Percentiles rank a stretch among this genome's conserved stretches.
Evolutionary conservation across 2,797 vertebrate genomes (phyloP).

Genomic region (Anguilla megastoma): DNA sequence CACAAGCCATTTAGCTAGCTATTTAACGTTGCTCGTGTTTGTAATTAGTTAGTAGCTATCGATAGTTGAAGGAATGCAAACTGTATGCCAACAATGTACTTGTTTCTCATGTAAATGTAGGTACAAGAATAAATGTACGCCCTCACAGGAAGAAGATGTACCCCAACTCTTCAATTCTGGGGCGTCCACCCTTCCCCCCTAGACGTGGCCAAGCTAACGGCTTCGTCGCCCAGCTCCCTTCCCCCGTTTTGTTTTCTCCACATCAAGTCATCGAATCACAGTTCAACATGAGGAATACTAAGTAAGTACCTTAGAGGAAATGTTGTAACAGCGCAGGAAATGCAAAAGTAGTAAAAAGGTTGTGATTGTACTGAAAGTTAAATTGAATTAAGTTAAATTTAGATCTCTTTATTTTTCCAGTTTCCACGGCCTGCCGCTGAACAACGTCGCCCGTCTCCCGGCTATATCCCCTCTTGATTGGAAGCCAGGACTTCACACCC

Average conservation of each 20-base stretch:
- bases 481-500: constrained; percentile 52
- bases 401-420: constrained; percentile 27
- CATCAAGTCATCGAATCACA: constrained; percentile 58
- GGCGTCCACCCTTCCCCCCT: constrained; percentile 63
- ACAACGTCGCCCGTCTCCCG: constrained; percentile 43
- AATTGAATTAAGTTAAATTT: background rate
- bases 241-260: constrained; percentile 55
- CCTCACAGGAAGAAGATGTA: constrained; percentile 73
- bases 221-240: constrained; percentile 50
- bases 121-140: constrained; percentile 36
- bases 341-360: background rate
- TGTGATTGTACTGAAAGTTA: background rate
- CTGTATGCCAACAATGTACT: background rate
- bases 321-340: background rate
- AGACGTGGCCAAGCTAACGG: constrained; percentile 55
- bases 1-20: background rate
- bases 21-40: background rate
- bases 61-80: background rate
- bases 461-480: constrained; percentile 50
- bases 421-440: constrained; percentile 41
- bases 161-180: constrained; percentile 69
- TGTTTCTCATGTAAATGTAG: background rate
- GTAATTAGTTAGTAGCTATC: background rate
- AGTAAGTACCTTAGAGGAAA: constrained; percentile 63
- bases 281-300: constrained; percentile 56